These are phyloP conservation scores for Oreochromis mossambicus DNA, from an alignment of 2,797 vertebrate genomes.

Conservation along the genomic window DNA sequence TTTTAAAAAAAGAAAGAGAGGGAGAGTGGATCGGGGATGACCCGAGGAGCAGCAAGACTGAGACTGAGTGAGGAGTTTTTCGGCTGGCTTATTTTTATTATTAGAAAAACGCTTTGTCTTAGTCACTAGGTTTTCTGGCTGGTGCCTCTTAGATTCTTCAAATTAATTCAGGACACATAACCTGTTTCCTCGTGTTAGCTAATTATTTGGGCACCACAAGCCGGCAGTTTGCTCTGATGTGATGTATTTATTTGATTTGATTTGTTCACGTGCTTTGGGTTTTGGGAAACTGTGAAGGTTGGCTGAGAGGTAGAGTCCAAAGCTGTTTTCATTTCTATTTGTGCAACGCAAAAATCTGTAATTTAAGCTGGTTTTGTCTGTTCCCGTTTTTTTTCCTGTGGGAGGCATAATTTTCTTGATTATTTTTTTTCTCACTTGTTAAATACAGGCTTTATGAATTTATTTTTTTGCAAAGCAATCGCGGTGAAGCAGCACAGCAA, in stretches of 20 bases:
- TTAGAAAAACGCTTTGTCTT: background rate
- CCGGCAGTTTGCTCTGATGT: background rate
- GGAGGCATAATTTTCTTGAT: background rate
- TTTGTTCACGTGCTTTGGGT: background rate
- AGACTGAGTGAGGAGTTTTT: conserved; percentile 45
- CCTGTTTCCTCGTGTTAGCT: background rate
- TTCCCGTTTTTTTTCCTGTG: conserved; percentile 35
- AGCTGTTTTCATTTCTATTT: conserved; percentile 57
- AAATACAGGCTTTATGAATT: background rate
- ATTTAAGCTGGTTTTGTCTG: conserved; percentile 41
- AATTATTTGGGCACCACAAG: background rate
- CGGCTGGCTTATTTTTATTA: background rate
- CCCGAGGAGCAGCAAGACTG: conserved; percentile 12
- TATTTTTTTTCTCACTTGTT: background rate
- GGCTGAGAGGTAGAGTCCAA: background rate
- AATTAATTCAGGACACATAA: background rate
- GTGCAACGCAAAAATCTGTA: conserved; percentile 34
- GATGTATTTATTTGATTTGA: background rate
- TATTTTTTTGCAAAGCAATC: background rate
- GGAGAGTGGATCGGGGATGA: conserved; percentile 18
- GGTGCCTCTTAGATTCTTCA: background rate
- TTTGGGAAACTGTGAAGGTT: background rate
- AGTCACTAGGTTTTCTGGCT: background rate
- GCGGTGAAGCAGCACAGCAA: background rate
- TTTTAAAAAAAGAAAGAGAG: background rate